Evolutionary conservation across 2,113 vertebrate genomes (phyloP), one percentile per base, ranked within the genome.

Genomic region (Alectura lathami): DNA sequence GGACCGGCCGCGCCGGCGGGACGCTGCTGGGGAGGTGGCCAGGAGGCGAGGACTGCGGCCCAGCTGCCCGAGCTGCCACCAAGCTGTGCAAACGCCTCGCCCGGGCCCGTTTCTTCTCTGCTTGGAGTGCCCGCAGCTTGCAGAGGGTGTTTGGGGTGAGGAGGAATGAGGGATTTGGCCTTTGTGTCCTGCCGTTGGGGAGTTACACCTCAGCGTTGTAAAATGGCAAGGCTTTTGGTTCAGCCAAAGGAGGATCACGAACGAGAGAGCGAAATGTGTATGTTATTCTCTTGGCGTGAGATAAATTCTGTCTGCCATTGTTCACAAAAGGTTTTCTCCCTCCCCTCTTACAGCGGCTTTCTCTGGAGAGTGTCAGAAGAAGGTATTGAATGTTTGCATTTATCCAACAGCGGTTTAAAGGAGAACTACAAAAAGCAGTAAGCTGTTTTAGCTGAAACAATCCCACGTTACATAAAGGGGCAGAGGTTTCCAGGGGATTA

Each of bases 401-500:
- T 88, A 34, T 66, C 81, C 74, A 53, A 3, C 18, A 86, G 91
- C 74, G 92, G 53, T 93, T 95, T 91, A 89, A 85, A 91, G 93
- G 17, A 75, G 88, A 93, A 8, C 67, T 69, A 42, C 59, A 11
- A 64, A 63, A 1, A 82, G 78, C 66, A 53, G 3, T 84, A 94
- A 95, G 94, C 93, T 83, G 82, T 7, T 80, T 94, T 68, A 95
- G 93, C 92, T 66, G 87, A 86, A 77, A 85, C 94, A 94, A 94
- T 96, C 95, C 95, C 72, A 4, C 69, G 78, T 91, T 94, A 94
- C 88, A 36, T 94, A 89, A 95, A 90, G 91, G 85, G 88, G 74
- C 87, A 2, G 36, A 87, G 81, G 87, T 15, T 93, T 89, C 68
- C 0, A 22, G 26, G 94, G 78, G 94, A 95, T 96, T 95, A 95